Evolutionary conservation across 2,113 vertebrate genomes (phyloP).

Genomic region (Erythrolamprus reginae): DNA sequence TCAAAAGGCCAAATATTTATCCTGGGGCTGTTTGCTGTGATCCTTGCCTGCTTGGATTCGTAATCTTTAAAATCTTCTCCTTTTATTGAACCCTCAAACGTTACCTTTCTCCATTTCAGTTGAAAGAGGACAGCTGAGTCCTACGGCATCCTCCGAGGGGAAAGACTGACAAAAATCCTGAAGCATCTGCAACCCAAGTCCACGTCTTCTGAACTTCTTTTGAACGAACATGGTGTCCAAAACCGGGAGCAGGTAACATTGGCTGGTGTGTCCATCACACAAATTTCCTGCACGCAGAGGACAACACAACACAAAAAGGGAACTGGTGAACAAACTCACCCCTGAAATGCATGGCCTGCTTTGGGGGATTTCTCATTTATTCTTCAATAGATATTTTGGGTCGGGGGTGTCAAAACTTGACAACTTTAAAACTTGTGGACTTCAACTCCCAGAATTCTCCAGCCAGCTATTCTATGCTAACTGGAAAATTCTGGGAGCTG

Average conservation of each 20-base stretch:
- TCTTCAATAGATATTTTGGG: background rate
- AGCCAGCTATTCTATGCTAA: too few species aligned
- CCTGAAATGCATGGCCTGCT: background rate
- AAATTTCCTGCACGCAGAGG: slow-evolving; percentile 73
- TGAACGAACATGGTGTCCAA: slow-evolving; percentile 86
- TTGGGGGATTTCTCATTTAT: background rate
- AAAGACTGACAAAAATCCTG: slow-evolving; percentile 83
- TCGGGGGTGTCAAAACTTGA: background rate
- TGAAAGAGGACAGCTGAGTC: slow-evolving; percentile 85
- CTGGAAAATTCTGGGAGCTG: too few species aligned
- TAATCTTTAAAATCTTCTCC: background rate
- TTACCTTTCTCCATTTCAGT: slow-evolving; percentile 83
- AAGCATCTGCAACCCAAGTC: slow-evolving; percentile 81
- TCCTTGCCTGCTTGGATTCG: background rate
- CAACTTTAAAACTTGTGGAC: too few species aligned
- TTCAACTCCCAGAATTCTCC: too few species aligned
- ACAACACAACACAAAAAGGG: background rate
- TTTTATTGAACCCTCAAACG: slow-evolving; percentile 1
- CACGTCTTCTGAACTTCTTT: slow-evolving; percentile 68
- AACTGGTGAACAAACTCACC: background rate
- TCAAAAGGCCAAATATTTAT: background rate
- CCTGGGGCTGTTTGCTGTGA: background rate
- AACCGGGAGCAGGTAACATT: slow-evolving; percentile 80
- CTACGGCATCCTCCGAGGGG: slow-evolving; percentile 74
- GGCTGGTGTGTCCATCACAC: slow-evolving; percentile 63